Evolutionary conservation across 2,888 invertebrate genomes (phyloP).

Genomic region (Leptinotarsa peninsularis): DNA sequence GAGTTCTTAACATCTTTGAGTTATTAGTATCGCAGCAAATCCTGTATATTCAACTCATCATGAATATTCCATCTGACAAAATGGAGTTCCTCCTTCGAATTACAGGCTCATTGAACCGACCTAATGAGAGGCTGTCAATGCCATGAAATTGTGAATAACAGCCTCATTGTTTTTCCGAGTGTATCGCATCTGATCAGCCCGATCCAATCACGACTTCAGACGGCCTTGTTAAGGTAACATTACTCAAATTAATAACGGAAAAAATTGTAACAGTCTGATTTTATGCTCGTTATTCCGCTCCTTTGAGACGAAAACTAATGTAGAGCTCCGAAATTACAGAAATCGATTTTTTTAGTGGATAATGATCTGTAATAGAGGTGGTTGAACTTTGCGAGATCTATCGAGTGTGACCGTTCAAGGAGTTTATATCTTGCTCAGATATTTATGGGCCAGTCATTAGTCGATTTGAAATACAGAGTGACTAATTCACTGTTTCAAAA

Average conservation of each 20-base stretch:
- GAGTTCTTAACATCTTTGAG: neutral
- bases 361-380: conserved; percentile 31
- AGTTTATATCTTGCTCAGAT: conserved; percentile 21
- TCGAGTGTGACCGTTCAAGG: conserved; percentile 33
- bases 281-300: conserved; percentile 19
- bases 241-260: conserved; percentile 17
- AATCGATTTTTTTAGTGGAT: conserved; percentile 10
- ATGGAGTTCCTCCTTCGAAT: neutral
- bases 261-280: conserved; percentile 23
- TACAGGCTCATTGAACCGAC: conserved; percentile 2
- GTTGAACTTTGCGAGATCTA: conserved; percentile 31
- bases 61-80: neutral
- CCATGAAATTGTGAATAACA: conserved; percentile 19
- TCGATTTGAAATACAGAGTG: neutral
- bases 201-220: conserved; percentile 5
- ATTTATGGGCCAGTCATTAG: neutral
- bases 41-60: neutral
- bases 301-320: conserved; percentile 20
- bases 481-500: neutral
- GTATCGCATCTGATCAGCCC: neutral
- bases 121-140: neutral
- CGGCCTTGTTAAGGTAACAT: conserved; percentile 18
- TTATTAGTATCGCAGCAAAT: neutral
- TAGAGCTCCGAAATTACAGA: conserved; percentile 17
- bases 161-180: conserved; percentile 4